Percentiles rank a stretch among this genome's conserved stretches.
Conservation (phyloP, 2,797 vertebrate species). For the Streptopelia turtur region DNA sequence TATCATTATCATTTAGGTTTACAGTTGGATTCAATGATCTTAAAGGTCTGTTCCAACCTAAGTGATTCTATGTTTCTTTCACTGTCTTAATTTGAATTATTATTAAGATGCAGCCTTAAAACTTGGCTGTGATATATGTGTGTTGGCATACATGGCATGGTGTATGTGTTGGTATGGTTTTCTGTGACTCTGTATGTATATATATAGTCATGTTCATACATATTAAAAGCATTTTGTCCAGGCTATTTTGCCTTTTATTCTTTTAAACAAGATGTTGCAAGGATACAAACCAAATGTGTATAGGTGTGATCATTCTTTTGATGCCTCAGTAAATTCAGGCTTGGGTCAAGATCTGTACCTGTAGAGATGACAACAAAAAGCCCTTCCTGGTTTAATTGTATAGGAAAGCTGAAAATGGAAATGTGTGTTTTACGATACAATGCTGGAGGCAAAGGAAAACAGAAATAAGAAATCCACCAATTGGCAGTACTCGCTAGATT, state of each 20-base stretch:
- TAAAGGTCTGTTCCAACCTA: too few species aligned
- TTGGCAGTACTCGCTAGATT: background rate
- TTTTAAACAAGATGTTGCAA: background rate
- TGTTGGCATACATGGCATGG: background rate
- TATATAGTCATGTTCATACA: rapidly evolving
- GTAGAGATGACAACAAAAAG: background rate
- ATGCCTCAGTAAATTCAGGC: background rate
- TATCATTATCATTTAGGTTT: background rate
- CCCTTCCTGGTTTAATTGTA: background rate
- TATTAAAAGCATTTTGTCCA: background rate
- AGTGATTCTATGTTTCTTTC: background rate
- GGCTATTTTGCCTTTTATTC: background rate
- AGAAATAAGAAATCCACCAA: background rate
- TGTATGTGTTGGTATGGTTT: too few species aligned
- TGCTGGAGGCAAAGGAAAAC: background rate
- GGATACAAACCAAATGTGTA: background rate
- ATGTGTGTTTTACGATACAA: background rate
- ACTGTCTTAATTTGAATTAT: background rate
- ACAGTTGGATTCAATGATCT: too few species aligned
- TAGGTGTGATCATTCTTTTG: background rate
- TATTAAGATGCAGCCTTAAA: background rate
- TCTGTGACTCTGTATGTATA: background rate
- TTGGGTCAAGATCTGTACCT: background rate
- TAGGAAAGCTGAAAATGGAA: background rate
- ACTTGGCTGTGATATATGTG: background rate